Percentiles rank a stretch among this genome's conserved stretches.
Conservation (phyloP, 2,113 vertebrate genomes). For the Pseudopodoces humilis region DNA sequence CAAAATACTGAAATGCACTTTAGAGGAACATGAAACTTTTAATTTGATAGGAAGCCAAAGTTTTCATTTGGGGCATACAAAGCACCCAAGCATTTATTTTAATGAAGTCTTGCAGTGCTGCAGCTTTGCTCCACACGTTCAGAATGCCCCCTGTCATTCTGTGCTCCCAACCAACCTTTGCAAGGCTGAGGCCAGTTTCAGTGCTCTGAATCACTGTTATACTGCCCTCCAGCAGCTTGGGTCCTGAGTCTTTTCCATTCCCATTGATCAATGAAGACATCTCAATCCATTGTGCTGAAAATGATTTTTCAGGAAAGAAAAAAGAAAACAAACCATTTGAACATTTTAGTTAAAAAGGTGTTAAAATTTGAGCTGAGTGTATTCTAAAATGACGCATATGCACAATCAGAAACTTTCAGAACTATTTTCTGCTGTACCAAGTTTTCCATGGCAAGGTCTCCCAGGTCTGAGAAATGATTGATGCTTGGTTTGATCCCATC, state of each 20-base stretch:
- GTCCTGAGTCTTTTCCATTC: neutral
- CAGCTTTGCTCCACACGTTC: neutral
- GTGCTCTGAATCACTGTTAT: neutral
- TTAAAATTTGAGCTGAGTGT: neutral
- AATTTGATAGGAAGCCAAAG: neutral
- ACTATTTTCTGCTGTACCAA: neutral
- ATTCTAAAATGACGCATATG: neutral
- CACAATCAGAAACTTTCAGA: neutral
- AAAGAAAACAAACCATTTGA: neutral
- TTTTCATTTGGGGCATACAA: neutral
- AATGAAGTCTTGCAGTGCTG: neutral
- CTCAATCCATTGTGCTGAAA: neutral
- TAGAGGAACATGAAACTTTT: neutral
- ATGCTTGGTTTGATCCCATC: neutral
- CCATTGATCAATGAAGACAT: neutral
- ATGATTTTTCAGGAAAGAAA: neutral
- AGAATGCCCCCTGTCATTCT: neutral
- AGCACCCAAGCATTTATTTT: neutral
- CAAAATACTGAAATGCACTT: neutral
- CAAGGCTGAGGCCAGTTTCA: neutral
- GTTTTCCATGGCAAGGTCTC: neutral
- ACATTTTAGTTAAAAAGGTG: neutral
- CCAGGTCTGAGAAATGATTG: neutral
- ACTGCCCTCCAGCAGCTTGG: neutral
- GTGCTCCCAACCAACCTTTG: neutral